These are phyloP conservation scores for Coregonus ussuriensis DNA, from an alignment of 2,797 vertebrate genomes.

Conservation along the genomic window DNA sequence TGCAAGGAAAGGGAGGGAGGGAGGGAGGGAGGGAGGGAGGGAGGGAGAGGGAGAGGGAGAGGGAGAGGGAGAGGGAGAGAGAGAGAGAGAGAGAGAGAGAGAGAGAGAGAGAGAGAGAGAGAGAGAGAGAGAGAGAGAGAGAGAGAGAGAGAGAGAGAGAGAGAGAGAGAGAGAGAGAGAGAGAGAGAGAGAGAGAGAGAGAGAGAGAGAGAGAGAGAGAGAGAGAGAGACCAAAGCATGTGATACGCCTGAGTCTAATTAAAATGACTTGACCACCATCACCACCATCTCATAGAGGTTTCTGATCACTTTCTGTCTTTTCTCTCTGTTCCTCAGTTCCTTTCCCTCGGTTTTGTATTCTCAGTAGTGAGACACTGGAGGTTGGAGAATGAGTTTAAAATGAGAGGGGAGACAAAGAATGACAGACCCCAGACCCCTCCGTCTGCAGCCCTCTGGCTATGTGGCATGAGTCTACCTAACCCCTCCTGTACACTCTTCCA, in stretches of 20 bases:
- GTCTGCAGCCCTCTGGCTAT: slow-evolving; percentile 54
- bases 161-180: too few species aligned
- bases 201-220: too few species aligned
- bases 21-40: too few species aligned
- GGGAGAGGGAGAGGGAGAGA: too few species aligned
- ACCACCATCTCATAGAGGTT: slow-evolving; percentile 52
- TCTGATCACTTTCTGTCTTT: slow-evolving; percentile 34
- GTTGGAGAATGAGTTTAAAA: background rate
- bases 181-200: too few species aligned
- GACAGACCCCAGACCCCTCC: slow-evolving; percentile 39
- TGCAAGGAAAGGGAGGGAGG: background rate
- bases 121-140: too few species aligned
- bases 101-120: too few species aligned
- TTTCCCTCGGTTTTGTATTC: background rate
- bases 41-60: too few species aligned
- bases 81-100: too few species aligned
- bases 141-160: too few species aligned
- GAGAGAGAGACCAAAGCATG: slow-evolving; percentile 45
- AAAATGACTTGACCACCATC: slow-evolving; percentile 68
- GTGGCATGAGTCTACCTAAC: slow-evolving; percentile 52
- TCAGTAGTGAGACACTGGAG: background rate
- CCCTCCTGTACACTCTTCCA: slow-evolving; percentile 59
- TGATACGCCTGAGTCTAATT: slow-evolving; percentile 65
- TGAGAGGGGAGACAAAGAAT: background rate
- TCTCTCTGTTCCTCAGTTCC: background rate